These are phyloP conservation scores for Calcarius lapponicus DNA, from an alignment of 2,797 vertebrate species.

Conservation along the genomic window DNA sequence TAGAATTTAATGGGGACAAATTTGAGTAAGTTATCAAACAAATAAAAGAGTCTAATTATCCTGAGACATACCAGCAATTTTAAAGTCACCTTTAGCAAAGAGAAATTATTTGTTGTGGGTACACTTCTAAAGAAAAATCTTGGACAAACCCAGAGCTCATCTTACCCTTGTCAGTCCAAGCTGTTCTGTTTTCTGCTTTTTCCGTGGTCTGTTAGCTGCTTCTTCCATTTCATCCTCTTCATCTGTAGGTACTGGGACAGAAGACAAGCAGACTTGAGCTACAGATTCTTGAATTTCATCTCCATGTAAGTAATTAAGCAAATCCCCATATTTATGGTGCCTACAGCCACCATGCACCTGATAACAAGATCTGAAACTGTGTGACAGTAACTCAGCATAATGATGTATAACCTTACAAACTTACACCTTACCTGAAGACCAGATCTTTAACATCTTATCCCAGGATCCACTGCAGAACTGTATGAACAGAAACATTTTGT, in stretches of 20 bases:
- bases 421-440: slow-evolving; percentile 89
- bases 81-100: background rate
- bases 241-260: slow-evolving; percentile 86
- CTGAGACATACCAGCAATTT: background rate
- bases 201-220: slow-evolving; percentile 86
- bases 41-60: background rate
- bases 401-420: background rate
- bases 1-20: slow-evolving; percentile 58
- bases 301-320: background rate
- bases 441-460: slow-evolving; percentile 99
- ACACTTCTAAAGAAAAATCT: background rate
- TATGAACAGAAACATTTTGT: background rate
- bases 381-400: background rate
- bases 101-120: background rate
- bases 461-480: slow-evolving; percentile 99
- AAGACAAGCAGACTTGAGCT: background rate
- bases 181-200: slow-evolving; percentile 97
- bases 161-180: slow-evolving; percentile 91
- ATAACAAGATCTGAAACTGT: background rate
- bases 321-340: background rate
- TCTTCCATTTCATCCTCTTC: slow-evolving; percentile 92
- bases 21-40: background rate
- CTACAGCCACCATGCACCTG: background rate
- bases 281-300: background rate
- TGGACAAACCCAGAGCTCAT: background rate